Base-by-base conservation (phyloP, 2,113 vertebrate species). In the Macroglossus sobrinus region DNA sequence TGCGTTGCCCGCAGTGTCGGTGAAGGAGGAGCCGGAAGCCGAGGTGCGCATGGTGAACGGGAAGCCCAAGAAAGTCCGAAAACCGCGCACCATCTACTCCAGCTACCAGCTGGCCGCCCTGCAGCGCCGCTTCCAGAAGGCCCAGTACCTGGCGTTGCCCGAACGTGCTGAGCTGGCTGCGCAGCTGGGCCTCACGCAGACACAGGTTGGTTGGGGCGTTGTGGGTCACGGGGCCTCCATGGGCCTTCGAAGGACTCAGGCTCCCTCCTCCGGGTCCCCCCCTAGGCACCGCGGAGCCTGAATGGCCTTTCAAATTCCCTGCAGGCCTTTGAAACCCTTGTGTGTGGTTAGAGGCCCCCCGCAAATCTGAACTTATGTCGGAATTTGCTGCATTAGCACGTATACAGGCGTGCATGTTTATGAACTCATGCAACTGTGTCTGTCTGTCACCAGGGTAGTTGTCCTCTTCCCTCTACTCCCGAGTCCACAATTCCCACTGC, bases 41-140 rank as follows among this genome's bases (percentile, higher is more conserved):
- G 99, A 99, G 98, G 99, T 99, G 82, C 99, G 99, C 93, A 99
- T 99, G 99, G 99, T 99, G 96, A 99, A 99, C 0, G 99, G 99
- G 91, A 99, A 99, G 93, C 99, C 99, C 30, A 99, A 99, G 98
- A 99, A 99, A 97, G 99, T 99, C 98, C 99, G 99, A 97, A 99
- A 99, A 95, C 99, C 99, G 26, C 98, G 99, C 59, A 99, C 99
- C 53, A 99, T 99, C 97, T 99, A 99, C 98, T 99, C 99, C 98
- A 99, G 99, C 82, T 99, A 99, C 98, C 99, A 99, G 97, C 99
- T 99, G 97, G 99, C 99, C 0, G 99, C 99, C 22, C 98, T 99
- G 98, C 99, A 99, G 98, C 98, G 99, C 86, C 99, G 99, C 78
- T 99, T 99, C 98, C 99, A 99, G 97, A 99, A 99, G 97, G 99